Conservation (phyloP, 2,888 invertebrate species). For the Lycophotia porphyrea region DNA sequence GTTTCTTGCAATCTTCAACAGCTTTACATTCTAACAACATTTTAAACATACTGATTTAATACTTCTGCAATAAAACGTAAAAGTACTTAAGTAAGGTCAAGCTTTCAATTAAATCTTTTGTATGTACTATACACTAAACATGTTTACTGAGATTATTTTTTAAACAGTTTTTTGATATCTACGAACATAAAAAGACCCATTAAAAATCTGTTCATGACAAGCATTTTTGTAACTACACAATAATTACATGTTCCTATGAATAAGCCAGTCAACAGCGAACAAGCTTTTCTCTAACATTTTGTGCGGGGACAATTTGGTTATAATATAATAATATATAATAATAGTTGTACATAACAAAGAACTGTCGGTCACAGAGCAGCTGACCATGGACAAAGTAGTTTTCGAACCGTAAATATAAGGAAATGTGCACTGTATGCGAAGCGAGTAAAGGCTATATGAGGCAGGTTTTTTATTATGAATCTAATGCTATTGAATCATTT, state of each 20-base stretch:
- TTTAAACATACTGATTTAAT: not conserved
- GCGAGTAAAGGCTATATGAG: conserved; percentile 8
- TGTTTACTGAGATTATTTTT: not conserved
- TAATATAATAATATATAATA: conserved; percentile 12
- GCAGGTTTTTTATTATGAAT: not conserved
- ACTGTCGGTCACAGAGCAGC: conserved; percentile 18
- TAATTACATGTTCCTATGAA: not conserved
- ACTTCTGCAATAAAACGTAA: not conserved
- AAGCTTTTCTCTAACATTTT: conserved; percentile 12
- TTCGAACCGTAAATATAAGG: conserved; percentile 12
- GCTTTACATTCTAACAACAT: conserved; percentile 3
- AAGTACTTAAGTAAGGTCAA: not conserved
- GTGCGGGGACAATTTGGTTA: conserved; percentile 18
- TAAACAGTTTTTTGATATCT: not conserved
- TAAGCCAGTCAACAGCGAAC: not conserved
- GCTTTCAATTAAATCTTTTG: not conserved
- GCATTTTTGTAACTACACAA: not conserved
- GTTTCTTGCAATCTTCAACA: not conserved
- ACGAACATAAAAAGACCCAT: not conserved
- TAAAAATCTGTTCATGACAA: conserved; percentile 3
- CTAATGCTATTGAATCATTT: not conserved
- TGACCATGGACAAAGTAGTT: conserved; percentile 50
- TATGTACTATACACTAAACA: not conserved
- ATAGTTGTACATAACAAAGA: conserved; percentile 43
- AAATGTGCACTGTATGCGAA: not conserved